Conservation (phyloP, 2,888 invertebrate genomes). For the Hipparchia semele region DNA sequence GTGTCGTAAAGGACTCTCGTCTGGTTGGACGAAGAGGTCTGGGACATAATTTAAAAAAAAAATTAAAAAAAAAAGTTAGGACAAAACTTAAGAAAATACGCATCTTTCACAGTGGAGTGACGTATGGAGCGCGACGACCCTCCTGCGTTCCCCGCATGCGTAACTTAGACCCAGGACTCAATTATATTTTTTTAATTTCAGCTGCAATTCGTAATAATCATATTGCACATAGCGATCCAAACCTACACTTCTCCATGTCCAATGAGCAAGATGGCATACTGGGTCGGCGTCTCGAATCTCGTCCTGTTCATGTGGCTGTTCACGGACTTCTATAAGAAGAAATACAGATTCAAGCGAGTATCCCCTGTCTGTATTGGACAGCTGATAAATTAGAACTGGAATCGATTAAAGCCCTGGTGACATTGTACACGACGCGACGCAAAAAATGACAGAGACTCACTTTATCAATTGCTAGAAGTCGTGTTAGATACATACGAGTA, state of each 20-base stretch:
- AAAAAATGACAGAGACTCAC: neutral
- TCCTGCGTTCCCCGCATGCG: too few relatives aligned
- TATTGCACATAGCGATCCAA: constrained; percentile 48
- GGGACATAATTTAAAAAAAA: too few relatives aligned
- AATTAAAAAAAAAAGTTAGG: too few relatives aligned
- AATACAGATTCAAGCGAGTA: constrained; percentile 37
- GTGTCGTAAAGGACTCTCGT: too few relatives aligned
- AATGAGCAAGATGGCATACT: constrained; percentile 48
- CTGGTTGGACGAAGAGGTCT: too few relatives aligned
- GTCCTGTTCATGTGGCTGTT: constrained; percentile 50
- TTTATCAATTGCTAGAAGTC: neutral
- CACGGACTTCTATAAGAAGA: constrained; percentile 49
- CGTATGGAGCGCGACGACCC: too few relatives aligned
- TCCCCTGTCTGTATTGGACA: constrained; percentile 25
- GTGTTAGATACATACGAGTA: neutral
- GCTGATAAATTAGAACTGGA: constrained; percentile 24
- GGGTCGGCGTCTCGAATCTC: constrained; percentile 48
- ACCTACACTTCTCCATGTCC: constrained; percentile 50
- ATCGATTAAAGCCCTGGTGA: neutral
- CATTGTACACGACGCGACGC: neutral
- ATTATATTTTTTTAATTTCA: constrained; percentile 40
- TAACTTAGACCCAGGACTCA: too few relatives aligned
- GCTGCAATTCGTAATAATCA: constrained; percentile 51
- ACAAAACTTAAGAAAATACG: too few relatives aligned
- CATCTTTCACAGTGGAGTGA: too few relatives aligned